A percentile compares a stretch with the other conserved stretches of the same genome.
Conservation (phyloP, 2,888 invertebrate species). For the Eupithecia pulchellata region DNA sequence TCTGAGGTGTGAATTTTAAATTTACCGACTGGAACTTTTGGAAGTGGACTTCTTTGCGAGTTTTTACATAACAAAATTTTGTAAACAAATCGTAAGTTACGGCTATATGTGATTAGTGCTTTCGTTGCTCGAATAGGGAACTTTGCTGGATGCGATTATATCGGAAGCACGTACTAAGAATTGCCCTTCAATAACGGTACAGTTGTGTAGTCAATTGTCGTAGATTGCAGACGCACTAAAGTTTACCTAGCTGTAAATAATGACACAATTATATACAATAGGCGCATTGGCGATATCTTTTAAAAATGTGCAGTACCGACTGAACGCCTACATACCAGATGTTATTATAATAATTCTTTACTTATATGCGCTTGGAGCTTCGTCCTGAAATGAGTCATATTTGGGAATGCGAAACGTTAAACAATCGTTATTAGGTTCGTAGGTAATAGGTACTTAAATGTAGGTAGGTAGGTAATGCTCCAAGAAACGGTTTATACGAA, state of each 20-base stretch:
- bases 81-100: slow-evolving; percentile 51
- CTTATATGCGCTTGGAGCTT: neutral
- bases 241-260: slow-evolving; percentile 80
- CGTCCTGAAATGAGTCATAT: neutral
- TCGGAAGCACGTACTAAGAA: slow-evolving; percentile 77
- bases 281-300: slow-evolving; percentile 48
- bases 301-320: slow-evolving; percentile 5
- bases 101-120: slow-evolving; percentile 55
- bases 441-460: neutral
- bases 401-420: neutral
- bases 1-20: slow-evolving; percentile 71
- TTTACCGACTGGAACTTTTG: slow-evolving; percentile 59
- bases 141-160: slow-evolving; percentile 71
- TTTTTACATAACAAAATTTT: slow-evolving; percentile 45
- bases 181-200: slow-evolving; percentile 81
- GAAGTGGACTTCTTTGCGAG: slow-evolving; percentile 49
- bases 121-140: slow-evolving; percentile 60
- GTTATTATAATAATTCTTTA: neutral
- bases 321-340: neutral
- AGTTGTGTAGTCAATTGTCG: slow-evolving; percentile 73
- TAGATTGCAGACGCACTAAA: slow-evolving; percentile 77
- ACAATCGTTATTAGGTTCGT: neutral
- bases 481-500: too few relatives aligned
- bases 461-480: neutral
- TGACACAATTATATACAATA: slow-evolving; percentile 72